A percentile compares a stretch with the other conserved stretches of the same genome.
These are phyloP conservation scores for Blera fallax DNA, from an alignment of 2,888 invertebrate species.

Conservation along the genomic window DNA sequence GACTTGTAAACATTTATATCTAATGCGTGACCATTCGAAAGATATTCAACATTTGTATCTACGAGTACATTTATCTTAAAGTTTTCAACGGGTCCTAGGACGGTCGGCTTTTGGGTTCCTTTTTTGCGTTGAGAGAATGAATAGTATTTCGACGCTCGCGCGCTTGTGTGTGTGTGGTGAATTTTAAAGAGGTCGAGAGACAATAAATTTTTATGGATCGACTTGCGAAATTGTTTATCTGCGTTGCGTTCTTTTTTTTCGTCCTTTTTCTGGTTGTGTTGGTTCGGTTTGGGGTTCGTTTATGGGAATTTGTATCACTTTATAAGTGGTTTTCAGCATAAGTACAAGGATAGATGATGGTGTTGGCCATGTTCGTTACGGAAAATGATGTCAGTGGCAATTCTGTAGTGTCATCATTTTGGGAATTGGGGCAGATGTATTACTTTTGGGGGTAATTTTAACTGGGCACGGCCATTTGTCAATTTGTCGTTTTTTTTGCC, in stretches of 20 bases:
- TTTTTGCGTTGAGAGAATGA: neutral
- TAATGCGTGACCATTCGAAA: conserved; percentile 34
- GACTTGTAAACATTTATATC: conserved; percentile 26
- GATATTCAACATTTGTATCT: conserved; percentile 23
- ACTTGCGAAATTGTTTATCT: conserved; percentile 52
- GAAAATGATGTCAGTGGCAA: conserved; percentile 37
- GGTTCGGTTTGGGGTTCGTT: neutral
- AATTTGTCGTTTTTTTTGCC: neutral
- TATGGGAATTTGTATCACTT: conserved; percentile 30
- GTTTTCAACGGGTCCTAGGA: neutral
- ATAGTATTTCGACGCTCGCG: neutral
- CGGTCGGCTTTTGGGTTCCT: neutral
- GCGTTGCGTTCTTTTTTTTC: neutral
- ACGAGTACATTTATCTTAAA: neutral
- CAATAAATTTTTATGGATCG: conserved; percentile 42
- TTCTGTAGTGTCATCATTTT: conserved; percentile 55
- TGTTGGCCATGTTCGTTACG: neutral
- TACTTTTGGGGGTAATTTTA: conserved; percentile 32
- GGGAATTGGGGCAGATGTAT: conserved; percentile 55
- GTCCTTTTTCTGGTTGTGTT: neutral
- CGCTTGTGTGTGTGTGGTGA: conserved; percentile 42
- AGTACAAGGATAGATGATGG: neutral
- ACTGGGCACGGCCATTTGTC: conserved; percentile 29
- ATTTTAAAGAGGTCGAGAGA: conserved; percentile 40
- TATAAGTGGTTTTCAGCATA: conserved; percentile 19